Conservation (phyloP, 2,797 vertebrate genomes). For the Octomys mimax region DNA sequence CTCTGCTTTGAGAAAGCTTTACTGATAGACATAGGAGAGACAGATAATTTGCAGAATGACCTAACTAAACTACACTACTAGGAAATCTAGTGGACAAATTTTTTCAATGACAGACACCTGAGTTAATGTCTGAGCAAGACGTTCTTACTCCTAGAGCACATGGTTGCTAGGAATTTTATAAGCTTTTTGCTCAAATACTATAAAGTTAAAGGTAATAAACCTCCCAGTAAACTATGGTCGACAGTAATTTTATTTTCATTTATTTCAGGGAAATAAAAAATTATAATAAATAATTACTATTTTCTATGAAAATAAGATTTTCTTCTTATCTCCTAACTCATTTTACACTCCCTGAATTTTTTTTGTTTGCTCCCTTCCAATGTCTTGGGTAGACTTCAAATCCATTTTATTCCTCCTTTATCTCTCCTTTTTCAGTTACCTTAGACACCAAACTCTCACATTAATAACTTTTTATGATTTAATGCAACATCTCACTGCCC, state of each 20-base stretch:
- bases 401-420: not conserved
- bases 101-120: slow-evolving; percentile 35
- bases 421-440: not conserved
- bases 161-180: slow-evolving; percentile 21
- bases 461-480: not conserved
- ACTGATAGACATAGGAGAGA: slow-evolving; percentile 57
- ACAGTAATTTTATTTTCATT: slow-evolving; percentile 46
- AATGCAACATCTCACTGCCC: not conserved
- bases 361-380: not conserved
- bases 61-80: slow-evolving; percentile 56
- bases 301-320: not conserved
- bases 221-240: not conserved
- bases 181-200: slow-evolving; percentile 12
- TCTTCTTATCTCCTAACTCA: not conserved
- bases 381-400: not conserved
- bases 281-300: not conserved
- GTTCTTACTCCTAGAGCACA: not conserved
- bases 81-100: not conserved
- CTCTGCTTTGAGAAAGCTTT: slow-evolving; percentile 42
- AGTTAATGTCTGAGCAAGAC: not conserved
- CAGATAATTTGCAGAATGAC: slow-evolving; percentile 50
- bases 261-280: slow-evolving; percentile 12
- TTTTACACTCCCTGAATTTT: not conserved
- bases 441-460: not conserved
- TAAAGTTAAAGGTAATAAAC: slow-evolving; percentile 45